A percentile compares a stretch with the other conserved stretches of the same genome.
Conservation (phyloP, 2,888 invertebrate genomes). For the Lithophane semibrunnea region DNA sequence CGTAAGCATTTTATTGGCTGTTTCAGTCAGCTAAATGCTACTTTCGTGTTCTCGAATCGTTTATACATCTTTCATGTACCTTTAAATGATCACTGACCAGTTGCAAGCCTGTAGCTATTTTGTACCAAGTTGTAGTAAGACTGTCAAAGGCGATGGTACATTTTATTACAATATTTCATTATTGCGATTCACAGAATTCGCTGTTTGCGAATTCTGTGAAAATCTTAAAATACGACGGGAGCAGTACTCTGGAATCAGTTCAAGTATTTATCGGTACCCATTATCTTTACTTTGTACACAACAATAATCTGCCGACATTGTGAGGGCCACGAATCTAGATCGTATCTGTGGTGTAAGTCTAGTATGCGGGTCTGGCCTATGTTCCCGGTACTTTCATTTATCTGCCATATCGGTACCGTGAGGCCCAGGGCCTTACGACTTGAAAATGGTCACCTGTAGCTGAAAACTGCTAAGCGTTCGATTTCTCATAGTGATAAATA, state of each 20-base stretch:
- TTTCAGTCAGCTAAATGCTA: background rate
- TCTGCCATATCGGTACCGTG: background rate
- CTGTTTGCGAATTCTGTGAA: background rate
- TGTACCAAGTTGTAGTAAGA: background rate
- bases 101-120: background rate
- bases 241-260: background rate
- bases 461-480: conserved; percentile 2
- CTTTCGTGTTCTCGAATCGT: background rate
- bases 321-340: conserved; percentile 19
- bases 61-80: background rate
- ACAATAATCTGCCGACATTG: conserved; percentile 10
- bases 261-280: background rate
- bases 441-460: conserved; percentile 17
- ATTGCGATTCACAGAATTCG: too few relatives aligned
- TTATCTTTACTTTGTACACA: conserved; percentile 17
- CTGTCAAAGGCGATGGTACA: background rate
- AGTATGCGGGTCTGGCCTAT: background rate
- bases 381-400: background rate
- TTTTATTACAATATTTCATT: background rate
- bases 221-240: background rate
- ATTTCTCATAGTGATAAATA: conserved; percentile 18
- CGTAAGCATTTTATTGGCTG: background rate
- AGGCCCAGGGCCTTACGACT: background rate
- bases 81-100: background rate
- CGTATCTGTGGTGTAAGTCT: conserved; percentile 4